Evolutionary conservation across 2,113 vertebrate genomes (phyloP), one percentile per base, ranked within the genome.

Genomic region (Malurus melanocephalus): DNA sequence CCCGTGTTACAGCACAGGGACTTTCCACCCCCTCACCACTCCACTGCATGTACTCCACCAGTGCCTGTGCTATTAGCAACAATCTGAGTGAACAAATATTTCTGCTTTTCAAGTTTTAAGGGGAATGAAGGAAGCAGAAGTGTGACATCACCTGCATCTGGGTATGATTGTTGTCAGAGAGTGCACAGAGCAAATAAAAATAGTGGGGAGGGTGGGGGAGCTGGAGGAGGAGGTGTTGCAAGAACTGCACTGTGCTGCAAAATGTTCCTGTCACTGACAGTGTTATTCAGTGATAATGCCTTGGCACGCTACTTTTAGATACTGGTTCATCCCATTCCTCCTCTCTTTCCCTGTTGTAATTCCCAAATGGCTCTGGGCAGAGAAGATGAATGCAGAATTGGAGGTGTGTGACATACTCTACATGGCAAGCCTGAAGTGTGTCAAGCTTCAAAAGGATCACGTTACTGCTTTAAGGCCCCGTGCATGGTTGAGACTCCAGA

Each of bases 1-100:
- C 26, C n/a, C 11, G 6, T 35, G 35, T 26, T 42, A 51, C 4
- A 3, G 43, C 14, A 26, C 0, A 0, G 10, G 8, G 8, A 1
- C 12, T 80, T 80, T 60, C 33, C 2, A 0, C 9, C 11, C 4
- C 7, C 27, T 73, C 1, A 1, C 53, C 16, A 38, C 21, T 66
- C 28, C 27, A 14, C 22, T 4, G 3, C 0, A 3, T 3, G 2
- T 19, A 23, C 27, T 67, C 13, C 1, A 5, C 61, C 17, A 57
- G 7, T 5, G 8, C 21, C 35, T 1, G 1, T 53, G 51, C 10
- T 17, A 49, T 80, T 33, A 65, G 26, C 32, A 53, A 40, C 30
- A 48, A 82, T 67, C 32, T 30, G 11, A 85, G 7, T 5, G 7
- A 13, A 43, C 42, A 65, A 56, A 45, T 77, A 56, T 13, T 76